Evolutionary conservation across 2,888 invertebrate species (phyloP), one percentile per base, ranked within the genome.

Genomic region (Tanytarsus gracilentus): DNA sequence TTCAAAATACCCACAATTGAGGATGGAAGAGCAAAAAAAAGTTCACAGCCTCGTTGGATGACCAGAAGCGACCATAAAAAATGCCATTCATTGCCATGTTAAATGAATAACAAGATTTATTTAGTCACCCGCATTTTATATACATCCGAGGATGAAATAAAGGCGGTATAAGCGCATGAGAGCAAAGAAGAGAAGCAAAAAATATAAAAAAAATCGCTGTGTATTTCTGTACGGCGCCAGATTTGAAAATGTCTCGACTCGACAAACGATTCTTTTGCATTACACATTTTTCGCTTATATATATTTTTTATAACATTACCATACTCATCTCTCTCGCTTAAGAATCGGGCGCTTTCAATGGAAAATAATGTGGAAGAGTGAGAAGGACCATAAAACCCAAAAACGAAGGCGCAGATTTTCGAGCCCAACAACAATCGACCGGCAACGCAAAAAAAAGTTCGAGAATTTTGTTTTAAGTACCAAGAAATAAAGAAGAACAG

Each of bases 151-250:
- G 18, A 44, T 23, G 21, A 23, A 18, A 21, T 23, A 14, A 39
- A 18, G 23, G 18, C 21, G 44, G 36, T 14, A 49, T 49, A 27
- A n/a, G 49, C 27, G 16, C 14, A 27, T 21, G 27, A 48, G 30
- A 58, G 48, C 44, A 30, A 27, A 48, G 56, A 58, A 26, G 33
- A 52, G 6, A 21, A 25, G 11, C n/a, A 14, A 36, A 36, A n/a
- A n/a, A n/a, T n/a, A 36, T 36, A 36, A 44, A 23, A 58, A 58
- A 58, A 48, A 58, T n/a, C n/a, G n/a, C n/a, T n/a, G n/a, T 58
- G 40, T 58, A 58, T 58, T 58, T 58, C 48, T 58, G 48, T 58
- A 58, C 58, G 58, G 58, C 58, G 58, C 58, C 58, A 58, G 58
- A 58, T 58, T 58, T 58, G 44, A 48, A 58, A 58, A 58, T 55